Conservation (phyloP, 2,113 vertebrate species). For the Pipra filicauda region DNA sequence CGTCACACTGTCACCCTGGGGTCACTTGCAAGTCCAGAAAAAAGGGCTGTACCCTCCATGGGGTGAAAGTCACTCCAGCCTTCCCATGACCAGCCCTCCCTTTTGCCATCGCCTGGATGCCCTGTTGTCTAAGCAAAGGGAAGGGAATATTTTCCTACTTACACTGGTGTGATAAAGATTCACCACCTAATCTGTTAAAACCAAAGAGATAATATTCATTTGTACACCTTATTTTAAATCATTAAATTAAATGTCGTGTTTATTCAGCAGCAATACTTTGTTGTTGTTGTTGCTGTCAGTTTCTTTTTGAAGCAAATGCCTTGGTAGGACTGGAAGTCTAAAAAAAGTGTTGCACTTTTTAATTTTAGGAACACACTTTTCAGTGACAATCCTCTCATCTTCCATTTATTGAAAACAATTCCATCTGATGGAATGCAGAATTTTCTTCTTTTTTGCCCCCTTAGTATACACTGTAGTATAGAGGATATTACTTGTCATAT, state of each 20-base stretch:
- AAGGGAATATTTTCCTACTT: not conserved
- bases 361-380: not conserved
- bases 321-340: not conserved
- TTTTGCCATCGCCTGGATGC: not conserved
- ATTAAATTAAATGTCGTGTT: not conserved
- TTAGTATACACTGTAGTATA: not conserved
- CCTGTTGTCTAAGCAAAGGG: not conserved
- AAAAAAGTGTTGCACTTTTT: not conserved
- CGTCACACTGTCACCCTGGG: not conserved
- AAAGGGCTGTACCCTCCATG: rapidly evolving
- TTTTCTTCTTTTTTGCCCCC: not conserved
- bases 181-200: not conserved
- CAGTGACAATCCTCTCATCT: not conserved
- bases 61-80: not conserved
- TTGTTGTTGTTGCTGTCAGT: not conserved
- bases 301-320: not conserved
- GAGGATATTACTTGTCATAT: not conserved
- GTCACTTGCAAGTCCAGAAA: not conserved
- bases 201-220: not conserved
- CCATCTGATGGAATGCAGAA: not conserved
- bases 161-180: not conserved
- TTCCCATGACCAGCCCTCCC: rapidly evolving
- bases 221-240: not conserved
- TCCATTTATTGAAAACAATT: not conserved
- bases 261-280: not conserved